Percentiles rank a stretch among this genome's conserved stretches.
Evolutionary conservation across 2,797 vertebrate genomes (phyloP).

Genomic region (Serranus cabrilla): DNA sequence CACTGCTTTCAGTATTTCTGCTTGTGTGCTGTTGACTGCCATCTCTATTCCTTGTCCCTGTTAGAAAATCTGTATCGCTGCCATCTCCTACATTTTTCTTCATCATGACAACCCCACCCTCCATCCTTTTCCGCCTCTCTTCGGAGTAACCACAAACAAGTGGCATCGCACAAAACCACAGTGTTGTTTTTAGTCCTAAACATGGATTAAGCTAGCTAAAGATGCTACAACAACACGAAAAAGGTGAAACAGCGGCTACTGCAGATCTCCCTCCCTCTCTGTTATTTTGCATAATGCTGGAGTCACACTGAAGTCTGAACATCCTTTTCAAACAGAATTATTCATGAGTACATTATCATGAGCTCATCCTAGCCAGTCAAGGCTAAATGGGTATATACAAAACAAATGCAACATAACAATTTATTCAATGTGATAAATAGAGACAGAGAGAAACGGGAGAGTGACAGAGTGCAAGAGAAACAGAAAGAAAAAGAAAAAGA

Average conservation of each 20-base stretch:
- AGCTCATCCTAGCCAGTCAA: not conserved
- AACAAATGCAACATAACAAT: not conserved
- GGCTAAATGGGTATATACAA: not conserved
- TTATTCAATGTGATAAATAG: not conserved
- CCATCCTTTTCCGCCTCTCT: not conserved
- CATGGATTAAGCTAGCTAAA: not conserved
- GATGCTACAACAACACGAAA: not conserved
- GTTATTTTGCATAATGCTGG: not conserved
- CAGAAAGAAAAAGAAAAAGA: not conserved
- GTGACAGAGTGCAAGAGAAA: not conserved
- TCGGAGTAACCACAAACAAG: not conserved
- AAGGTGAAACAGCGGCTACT: not conserved
- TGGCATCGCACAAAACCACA: constrained; percentile 20
- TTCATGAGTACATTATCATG: constrained; percentile 28
- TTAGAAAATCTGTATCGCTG: constrained; percentile 8
- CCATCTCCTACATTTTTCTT: constrained; percentile 15
- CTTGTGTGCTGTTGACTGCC: constrained; percentile 15
- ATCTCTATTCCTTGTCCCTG: constrained; percentile 32
- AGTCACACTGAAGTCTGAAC: constrained; percentile 10
- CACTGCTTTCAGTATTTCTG: constrained; percentile 28
- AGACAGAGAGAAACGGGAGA: not conserved
- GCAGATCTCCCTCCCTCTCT: not conserved
- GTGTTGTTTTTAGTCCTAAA: not conserved
- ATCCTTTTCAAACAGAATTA: constrained; percentile 34
- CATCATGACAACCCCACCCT: not conserved